phyloP scores from a whole-genome alignment of 2,113 vertebrate species.

The Argyrosomus japonicus region DNA sequence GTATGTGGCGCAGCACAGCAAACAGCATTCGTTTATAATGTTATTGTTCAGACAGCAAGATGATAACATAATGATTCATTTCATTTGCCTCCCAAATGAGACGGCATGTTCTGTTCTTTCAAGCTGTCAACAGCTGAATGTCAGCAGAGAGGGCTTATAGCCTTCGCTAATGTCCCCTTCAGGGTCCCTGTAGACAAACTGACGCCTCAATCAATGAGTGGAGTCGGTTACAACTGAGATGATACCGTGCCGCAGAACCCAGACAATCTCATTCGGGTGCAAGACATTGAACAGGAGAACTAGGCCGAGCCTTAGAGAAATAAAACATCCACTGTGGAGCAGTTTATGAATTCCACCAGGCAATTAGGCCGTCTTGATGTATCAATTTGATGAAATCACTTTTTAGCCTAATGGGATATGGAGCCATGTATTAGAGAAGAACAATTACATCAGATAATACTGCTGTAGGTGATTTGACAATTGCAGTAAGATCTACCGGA shows the following conservation, averaged over 20 bases:
- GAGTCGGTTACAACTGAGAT: conserved; percentile 19
- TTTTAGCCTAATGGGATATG: not conserved
- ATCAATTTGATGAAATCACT: not conserved
- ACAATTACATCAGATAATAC: not conserved
- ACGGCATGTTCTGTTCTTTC: not conserved
- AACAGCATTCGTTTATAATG: conserved; percentile 23
- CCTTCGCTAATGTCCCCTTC: conserved; percentile 26
- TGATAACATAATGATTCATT: not conserved
- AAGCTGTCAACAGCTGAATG: not conserved
- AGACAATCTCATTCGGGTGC: not conserved
- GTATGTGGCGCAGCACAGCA: not conserved
- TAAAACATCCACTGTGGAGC: not conserved
- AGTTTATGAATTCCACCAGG: conserved; percentile 3
- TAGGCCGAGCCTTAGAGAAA: not conserved
- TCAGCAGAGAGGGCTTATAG: conserved; percentile 18
- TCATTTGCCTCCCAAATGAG: conserved; percentile 21
- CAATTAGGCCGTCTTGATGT: not conserved
- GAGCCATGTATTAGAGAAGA: not conserved
- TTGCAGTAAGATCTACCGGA: not conserved
- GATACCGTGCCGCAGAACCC: not conserved
- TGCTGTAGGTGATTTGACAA: not conserved
- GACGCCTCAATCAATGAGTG: conserved; percentile 7
- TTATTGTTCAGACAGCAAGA: not conserved
- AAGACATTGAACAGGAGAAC: not conserved
- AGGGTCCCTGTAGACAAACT: conserved; percentile 32